These are phyloP conservation scores for Caligus rogercresseyi DNA, from an alignment of 1,140 invertebrate species.

Conservation along the genomic window DNA sequence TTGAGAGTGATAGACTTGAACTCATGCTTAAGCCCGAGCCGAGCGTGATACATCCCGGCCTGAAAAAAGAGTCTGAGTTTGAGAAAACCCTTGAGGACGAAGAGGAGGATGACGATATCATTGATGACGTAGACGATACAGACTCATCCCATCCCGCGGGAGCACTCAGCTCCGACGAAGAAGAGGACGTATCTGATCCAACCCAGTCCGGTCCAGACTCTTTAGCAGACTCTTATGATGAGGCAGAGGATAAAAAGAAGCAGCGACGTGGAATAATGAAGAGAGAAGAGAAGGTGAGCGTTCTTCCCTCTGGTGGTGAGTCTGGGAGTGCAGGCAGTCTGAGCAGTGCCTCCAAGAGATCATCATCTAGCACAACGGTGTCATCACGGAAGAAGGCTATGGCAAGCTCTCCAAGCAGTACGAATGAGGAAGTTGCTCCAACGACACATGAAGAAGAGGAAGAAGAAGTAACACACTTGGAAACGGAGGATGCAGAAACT, in stretches of 20 bases:
- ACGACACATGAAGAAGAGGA: neutral
- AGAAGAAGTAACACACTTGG: too few species aligned
- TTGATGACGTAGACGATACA: constrained; percentile 17
- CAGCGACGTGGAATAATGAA: neutral
- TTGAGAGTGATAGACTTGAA: neutral
- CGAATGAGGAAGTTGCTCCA: neutral
- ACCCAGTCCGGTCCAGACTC: constrained; percentile 16
- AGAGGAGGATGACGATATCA: constrained; percentile 35
- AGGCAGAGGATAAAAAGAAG: constrained; percentile 17
- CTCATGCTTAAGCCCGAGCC: constrained; percentile 19
- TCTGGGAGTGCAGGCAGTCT: neutral
- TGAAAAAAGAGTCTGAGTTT: constrained; percentile 67
- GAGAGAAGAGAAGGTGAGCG: neutral
- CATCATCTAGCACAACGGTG: neutral
- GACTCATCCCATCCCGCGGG: constrained; percentile 6
- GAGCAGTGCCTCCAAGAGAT: neutral
- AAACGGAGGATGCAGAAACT: neutral
- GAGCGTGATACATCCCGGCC: constrained; percentile 43
- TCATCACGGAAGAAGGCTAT: neutral
- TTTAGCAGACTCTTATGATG: constrained; percentile 13
- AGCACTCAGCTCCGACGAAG: constrained; percentile 3
- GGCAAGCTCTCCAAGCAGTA: neutral
- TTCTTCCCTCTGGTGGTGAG: neutral
- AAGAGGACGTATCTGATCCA: constrained; percentile 4
- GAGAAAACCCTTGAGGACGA: constrained; percentile 46